Base-by-base conservation (phyloP, 2,113 vertebrate genomes). In the Platysternon megacephalum region DNA sequence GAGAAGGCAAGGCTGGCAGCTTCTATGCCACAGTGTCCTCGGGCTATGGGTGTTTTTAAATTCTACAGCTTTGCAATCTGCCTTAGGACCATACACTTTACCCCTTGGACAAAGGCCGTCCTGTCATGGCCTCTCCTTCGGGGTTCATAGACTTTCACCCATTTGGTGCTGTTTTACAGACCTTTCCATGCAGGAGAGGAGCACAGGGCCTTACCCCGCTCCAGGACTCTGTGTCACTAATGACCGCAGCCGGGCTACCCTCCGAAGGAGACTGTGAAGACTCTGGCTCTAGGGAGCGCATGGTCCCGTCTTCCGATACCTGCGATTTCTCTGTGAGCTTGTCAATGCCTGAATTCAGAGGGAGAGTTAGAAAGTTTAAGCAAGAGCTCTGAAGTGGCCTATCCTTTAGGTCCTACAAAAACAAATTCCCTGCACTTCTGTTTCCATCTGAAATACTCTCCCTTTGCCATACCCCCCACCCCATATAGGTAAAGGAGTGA, bases 301-400 rank as follows among this genome's bases (percentile, higher is more conserved):
- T 98, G 68, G 99, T 99, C 24, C 99, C 99, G 14, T 99, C 99
- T 93, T 99, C 99, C 0, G 99, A 99, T 11, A 99, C 99, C 98
- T 99, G 99, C 0, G 99, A 99, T 97, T 99, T 99, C 98, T 99
- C 99, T 0, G 99, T 99, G 91, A 99, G 98, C 91, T 99, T 99
- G 96, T 99, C 99, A 35, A 99, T 99, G 56, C 98, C 99, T 99
- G 95, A 5, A 49, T 81, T 90, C 82, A 86, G 68, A 79, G 84
- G 87, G 24, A 48, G 8, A 84, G 61, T 26, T 84, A 84, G 78
- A 83, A 83, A 39, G 56, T 72, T 53, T 91, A 53, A 87, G 84
- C 56, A 39, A 84, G 51, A 53, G 72, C 88, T 32, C 21, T 21
- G 29, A 32, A 10, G 1, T 3, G 4, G 78, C 26, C 48, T 61